Conservation (phyloP, 2,797 vertebrate genomes). For the Megaceryle alcyon region DNA sequence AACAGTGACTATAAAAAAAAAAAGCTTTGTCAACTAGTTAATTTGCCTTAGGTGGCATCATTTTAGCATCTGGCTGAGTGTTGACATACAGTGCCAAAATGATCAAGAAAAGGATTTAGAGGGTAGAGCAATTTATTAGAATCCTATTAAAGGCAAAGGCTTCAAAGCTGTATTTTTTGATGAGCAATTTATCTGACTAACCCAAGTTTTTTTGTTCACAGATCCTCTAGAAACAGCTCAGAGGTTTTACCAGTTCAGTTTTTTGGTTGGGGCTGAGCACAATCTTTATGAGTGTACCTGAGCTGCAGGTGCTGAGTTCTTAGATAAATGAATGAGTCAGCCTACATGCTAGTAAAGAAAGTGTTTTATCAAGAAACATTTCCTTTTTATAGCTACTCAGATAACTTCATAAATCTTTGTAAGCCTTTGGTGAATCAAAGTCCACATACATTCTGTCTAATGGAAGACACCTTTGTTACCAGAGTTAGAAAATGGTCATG, state of each 20-base stretch:
- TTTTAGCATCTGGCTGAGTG: constrained; percentile 33
- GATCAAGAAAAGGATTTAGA: constrained; percentile 11
- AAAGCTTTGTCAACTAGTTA: neutral
- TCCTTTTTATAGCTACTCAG: neutral
- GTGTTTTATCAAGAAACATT: neutral
- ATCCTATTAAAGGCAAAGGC: neutral
- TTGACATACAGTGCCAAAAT: neutral
- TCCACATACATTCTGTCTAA: neutral
- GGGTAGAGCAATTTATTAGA: constrained; percentile 6
- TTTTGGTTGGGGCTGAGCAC: neutral
- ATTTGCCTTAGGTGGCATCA: constrained; percentile 35
- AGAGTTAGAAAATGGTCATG: neutral
- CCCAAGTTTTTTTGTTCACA: neutral
- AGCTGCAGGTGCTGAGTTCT: neutral
- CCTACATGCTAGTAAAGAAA: neutral
- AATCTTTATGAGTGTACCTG: neutral
- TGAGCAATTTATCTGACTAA: neutral
- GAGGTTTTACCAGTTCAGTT: neutral
- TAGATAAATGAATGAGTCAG: neutral
- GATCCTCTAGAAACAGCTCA: neutral
- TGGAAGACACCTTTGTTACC: neutral
- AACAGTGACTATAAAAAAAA: neutral
- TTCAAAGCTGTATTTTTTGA: neutral
- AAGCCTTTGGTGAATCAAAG: neutral
- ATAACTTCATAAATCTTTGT: neutral